These are phyloP conservation scores for Drosophila longiperda DNA, from an alignment of 2,888 invertebrate genomes.

Conservation along the genomic window DNA sequence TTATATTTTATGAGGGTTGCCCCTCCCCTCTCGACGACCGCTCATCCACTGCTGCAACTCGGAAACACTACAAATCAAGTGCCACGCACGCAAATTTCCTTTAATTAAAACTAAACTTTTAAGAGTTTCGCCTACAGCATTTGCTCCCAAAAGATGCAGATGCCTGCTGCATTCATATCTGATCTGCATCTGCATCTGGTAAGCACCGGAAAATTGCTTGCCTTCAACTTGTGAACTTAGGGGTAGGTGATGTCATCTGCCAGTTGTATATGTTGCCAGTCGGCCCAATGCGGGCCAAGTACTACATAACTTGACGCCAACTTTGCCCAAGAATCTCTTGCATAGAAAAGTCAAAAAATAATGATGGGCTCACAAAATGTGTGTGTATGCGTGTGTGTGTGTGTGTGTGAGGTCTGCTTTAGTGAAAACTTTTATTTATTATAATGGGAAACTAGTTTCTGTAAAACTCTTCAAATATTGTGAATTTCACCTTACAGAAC, in stretches of 20 bases:
- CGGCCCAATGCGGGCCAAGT: slow-evolving; percentile 27
- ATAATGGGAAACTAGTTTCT: not conserved
- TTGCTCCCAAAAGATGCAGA: slow-evolving; percentile 5
- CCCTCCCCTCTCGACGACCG: not conserved
- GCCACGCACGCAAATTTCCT: slow-evolving; percentile 76
- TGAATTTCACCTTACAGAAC: not conserved
- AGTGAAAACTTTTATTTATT: slow-evolving; percentile 21
- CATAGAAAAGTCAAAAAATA: slow-evolving; percentile 28
- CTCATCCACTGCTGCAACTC: slow-evolving; percentile 19
- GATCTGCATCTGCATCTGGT: slow-evolving; percentile 25
- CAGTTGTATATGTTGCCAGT: slow-evolving; percentile 30
- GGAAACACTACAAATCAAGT: slow-evolving; percentile 77
- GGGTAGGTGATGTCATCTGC: slow-evolving; percentile 34
- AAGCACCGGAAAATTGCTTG: slow-evolving; percentile 49
- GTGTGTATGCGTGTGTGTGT: not conserved
- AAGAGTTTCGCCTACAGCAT: slow-evolving; percentile 54
- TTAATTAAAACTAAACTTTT: slow-evolving; percentile 79
- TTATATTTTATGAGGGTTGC: slow-evolving; percentile 66
- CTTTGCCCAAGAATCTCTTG: slow-evolving; percentile 14
- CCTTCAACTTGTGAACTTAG: slow-evolving; percentile 28
- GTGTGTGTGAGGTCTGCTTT: not conserved
- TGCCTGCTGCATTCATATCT: slow-evolving; percentile 28
- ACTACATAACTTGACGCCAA: slow-evolving; percentile 38
- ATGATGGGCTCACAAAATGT: slow-evolving; percentile 28
- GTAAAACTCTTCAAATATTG: not conserved